Conservation (phyloP, 1,140 invertebrate genomes). For the Eriosoma lanigerum region DNA sequence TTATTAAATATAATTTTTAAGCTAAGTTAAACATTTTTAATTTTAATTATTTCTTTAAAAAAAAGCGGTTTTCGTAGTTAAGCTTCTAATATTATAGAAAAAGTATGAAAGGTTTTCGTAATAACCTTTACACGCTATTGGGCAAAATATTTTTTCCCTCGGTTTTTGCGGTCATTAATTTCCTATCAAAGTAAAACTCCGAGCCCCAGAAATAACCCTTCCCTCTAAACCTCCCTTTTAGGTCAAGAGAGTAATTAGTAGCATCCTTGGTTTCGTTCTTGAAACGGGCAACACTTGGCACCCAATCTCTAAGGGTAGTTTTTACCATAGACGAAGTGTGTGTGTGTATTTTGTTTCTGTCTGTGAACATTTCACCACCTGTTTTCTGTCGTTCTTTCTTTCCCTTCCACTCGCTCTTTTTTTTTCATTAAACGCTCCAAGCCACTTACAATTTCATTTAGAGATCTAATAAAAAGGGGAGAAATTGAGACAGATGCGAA, state of each 20-base stretch:
- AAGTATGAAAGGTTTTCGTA: slow-evolving; percentile 18
- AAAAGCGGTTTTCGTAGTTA: background rate
- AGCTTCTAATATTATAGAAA: background rate
- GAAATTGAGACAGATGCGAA: slow-evolving; percentile 48
- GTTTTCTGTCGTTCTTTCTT: slow-evolving; percentile 37
- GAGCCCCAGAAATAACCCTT: slow-evolving; percentile 37
- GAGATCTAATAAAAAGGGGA: slow-evolving; percentile 47
- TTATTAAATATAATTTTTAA: no score
- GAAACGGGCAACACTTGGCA: slow-evolving; percentile 50
- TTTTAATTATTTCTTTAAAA: no score
- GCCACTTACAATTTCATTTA: slow-evolving; percentile 50
- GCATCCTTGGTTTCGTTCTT: slow-evolving; percentile 48
- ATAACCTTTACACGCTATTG: slow-evolving; percentile 32
- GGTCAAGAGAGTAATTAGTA: slow-evolving; percentile 52
- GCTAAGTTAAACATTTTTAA: no score
- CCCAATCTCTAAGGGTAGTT: slow-evolving; percentile 48
- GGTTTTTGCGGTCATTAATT: slow-evolving; percentile 48
- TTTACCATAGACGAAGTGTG: slow-evolving; percentile 22
- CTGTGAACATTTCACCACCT: slow-evolving; percentile 50
- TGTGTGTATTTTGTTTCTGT: slow-evolving; percentile 43
- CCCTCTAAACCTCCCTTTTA: slow-evolving; percentile 30
- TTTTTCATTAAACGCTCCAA: slow-evolving; percentile 44
- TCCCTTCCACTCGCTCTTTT: background rate
- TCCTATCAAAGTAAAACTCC: slow-evolving; percentile 50
- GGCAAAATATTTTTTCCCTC: slow-evolving; percentile 32